Evolutionary conservation across 2,888 invertebrate species (phyloP).

Genomic region (Drosophila percnosoma): DNA sequence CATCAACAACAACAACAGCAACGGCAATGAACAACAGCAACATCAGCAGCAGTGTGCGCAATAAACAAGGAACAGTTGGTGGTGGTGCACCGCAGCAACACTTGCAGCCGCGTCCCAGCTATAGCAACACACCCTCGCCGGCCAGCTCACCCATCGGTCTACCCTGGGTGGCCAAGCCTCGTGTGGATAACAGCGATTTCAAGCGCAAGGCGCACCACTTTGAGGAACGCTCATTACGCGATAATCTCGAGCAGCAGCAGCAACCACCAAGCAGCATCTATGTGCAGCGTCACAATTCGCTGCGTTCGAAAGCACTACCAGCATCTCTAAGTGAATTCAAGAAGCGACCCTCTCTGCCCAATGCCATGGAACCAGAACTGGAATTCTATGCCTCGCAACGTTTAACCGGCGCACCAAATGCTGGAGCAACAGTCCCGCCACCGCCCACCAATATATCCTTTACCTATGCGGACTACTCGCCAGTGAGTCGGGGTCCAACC

Average conservation of each 20-base stretch:
- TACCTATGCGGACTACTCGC: slow-evolving; percentile 74
- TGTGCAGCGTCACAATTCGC: slow-evolving; percentile 82
- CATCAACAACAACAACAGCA: slow-evolving; percentile 19
- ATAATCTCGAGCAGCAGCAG: slow-evolving; percentile 62
- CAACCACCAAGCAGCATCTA: slow-evolving; percentile 29
- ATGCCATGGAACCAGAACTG: slow-evolving; percentile 75
- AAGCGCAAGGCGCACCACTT: slow-evolving; percentile 87
- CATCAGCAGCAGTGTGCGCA: slow-evolving; percentile 12
- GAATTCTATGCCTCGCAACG: slow-evolving; percentile 22
- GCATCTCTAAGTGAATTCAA: slow-evolving; percentile 69
- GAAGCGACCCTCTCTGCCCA: slow-evolving; percentile 84
- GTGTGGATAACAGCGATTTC: slow-evolving; percentile 86
- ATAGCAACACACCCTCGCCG: slow-evolving; percentile 75
- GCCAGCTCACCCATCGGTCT: slow-evolving; percentile 81
- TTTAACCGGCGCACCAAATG: not conserved
- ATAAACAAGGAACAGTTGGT: slow-evolving; percentile 26
- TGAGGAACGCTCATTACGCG: slow-evolving; percentile 84
- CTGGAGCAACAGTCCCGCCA: slow-evolving; percentile 55
- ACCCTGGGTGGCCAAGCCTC: slow-evolving; percentile 86
- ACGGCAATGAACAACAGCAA: slow-evolving; percentile 15
- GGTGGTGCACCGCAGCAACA: slow-evolving; percentile 45
- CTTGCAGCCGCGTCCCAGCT: slow-evolving; percentile 39
- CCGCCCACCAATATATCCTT: slow-evolving; percentile 81
- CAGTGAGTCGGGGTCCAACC: slow-evolving; percentile 34
- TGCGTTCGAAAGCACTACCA: slow-evolving; percentile 65